A percentile compares a stretch with the other conserved stretches of the same genome.
Evolutionary conservation across 2,113 vertebrate species (phyloP).

Genomic region (Excalfactoria chinensis): DNA sequence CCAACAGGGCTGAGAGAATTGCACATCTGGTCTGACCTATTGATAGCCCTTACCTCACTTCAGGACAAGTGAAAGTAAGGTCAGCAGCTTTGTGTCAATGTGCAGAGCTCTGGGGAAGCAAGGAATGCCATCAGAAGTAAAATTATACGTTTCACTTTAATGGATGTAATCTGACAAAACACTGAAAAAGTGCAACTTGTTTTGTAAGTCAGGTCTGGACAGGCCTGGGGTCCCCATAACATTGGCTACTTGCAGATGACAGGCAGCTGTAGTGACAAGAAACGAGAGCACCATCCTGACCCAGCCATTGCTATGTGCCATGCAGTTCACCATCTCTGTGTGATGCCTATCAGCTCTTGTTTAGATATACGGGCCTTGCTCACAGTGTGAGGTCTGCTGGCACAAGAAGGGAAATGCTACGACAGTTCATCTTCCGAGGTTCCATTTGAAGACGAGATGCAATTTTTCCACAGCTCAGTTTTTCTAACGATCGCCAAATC

Average conservation of each 20-base stretch:
- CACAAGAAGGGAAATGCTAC: background rate
- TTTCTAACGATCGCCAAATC: background rate
- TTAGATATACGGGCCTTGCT: background rate
- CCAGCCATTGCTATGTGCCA: background rate
- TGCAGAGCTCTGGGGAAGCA: background rate
- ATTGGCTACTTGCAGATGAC: background rate
- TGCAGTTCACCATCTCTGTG: background rate
- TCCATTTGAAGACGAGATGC: background rate
- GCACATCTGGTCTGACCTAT: background rate
- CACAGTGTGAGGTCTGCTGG: background rate
- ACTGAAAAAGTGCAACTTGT: background rate
- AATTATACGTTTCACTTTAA: background rate
- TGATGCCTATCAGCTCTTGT: background rate
- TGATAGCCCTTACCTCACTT: background rate
- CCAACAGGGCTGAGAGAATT: background rate
- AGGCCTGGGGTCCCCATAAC: background rate
- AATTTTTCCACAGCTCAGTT: background rate
- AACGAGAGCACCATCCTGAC: constrained; percentile 6
- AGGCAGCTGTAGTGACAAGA: constrained; percentile 1
- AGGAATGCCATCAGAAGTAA: background rate
- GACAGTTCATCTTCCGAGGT: background rate
- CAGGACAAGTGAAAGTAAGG: background rate
- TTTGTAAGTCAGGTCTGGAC: background rate
- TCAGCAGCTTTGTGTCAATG: background rate
- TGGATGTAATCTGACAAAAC: background rate